Evolutionary conservation across 1,140 invertebrate species (phyloP).

Genomic region (Bombus huntii): DNA sequence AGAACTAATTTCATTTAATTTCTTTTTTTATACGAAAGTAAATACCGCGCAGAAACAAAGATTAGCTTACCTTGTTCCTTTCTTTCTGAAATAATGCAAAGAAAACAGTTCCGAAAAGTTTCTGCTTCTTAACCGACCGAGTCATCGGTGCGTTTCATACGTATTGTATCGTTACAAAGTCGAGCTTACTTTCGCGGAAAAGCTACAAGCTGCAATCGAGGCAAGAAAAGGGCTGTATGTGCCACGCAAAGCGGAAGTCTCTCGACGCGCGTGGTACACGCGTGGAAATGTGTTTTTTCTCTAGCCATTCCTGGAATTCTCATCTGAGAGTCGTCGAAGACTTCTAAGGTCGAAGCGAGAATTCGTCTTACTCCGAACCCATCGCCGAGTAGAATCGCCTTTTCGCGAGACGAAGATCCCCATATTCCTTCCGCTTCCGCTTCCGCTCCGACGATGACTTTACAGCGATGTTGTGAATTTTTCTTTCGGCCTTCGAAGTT

Average conservation of each 20-base stretch:
- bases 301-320: too few relatives aligned
- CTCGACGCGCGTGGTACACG: background rate
- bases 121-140: background rate
- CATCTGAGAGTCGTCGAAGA: background rate
- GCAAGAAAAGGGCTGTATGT: background rate
- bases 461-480: background rate
- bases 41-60: background rate
- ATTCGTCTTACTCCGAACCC: background rate
- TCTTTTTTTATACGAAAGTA: too few relatives aligned
- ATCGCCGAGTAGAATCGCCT: background rate
- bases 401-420: background rate
- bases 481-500: background rate
- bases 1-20: background rate
- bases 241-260: background rate
- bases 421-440: background rate
- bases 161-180: slow-evolving; percentile 7
- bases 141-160: background rate
- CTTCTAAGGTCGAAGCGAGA: background rate
- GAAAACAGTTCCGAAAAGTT: background rate
- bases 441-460: background rate
- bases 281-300: background rate
- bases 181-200: slow-evolving; percentile 4
- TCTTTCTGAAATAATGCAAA: background rate
- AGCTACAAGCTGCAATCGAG: background rate
- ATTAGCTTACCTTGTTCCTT: background rate